Percentiles rank a stretch among this genome's conserved stretches.
Evolutionary conservation across 2,797 vertebrate species (phyloP).

Genomic region (Tokudaia muenninki): DNA sequence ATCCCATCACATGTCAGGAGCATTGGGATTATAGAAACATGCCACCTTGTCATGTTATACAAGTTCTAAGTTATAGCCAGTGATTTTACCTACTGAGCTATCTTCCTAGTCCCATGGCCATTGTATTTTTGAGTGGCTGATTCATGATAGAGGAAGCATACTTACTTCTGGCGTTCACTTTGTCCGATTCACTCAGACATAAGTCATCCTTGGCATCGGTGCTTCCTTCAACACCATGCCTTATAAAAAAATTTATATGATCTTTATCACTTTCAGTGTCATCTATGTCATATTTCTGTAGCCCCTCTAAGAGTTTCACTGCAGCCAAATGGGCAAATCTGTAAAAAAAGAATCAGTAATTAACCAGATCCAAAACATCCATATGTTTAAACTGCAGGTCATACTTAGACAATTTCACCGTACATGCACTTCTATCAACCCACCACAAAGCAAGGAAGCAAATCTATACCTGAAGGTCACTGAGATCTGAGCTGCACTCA

Average conservation of each 20-base stretch:
- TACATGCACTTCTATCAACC: background rate
- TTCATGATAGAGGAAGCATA: conserved; percentile 27
- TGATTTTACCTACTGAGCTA: background rate
- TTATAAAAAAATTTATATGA: conserved; percentile 85
- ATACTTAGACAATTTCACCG: background rate
- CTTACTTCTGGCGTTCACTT: conserved; percentile 88
- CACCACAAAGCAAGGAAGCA: background rate
- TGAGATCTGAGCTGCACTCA: background rate
- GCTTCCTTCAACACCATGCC: conserved; percentile 89
- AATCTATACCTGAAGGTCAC: background rate
- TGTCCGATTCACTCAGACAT: conserved; percentile 82
- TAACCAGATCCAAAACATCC: conserved; percentile 9
- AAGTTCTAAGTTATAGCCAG: background rate
- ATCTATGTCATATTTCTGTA: conserved; percentile 82
- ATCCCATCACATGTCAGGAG: background rate
- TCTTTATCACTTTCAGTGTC: conserved; percentile 86
- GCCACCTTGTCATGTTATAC: background rate
- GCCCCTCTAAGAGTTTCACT: conserved; percentile 86
- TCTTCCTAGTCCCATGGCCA: background rate
- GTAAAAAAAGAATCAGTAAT: conserved; percentile 64
- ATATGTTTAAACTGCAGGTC: conserved; percentile 20
- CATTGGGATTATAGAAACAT: background rate
- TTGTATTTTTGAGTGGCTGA: conserved; percentile 33
- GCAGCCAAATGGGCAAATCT: conserved; percentile 89
- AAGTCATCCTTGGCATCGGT: conserved; percentile 87